A percentile compares a stretch with the other conserved stretches of the same genome.
Conservation (phyloP, 2,113 vertebrate genomes). For the Melanerpes aurifrons region DNA sequence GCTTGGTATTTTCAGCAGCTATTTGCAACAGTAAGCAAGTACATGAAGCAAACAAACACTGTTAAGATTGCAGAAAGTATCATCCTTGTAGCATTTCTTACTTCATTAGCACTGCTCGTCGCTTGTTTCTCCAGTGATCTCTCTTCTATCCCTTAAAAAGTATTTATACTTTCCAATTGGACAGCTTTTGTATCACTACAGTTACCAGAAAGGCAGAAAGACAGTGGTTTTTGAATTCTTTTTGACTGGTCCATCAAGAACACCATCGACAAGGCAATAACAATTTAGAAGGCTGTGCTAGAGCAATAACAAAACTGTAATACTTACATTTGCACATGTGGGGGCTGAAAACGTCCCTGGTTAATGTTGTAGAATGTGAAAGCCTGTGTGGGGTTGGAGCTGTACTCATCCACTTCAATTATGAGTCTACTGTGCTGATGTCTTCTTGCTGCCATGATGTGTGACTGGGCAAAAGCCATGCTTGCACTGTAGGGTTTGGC, state of each 20-base stretch:
- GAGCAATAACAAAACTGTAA: constrained; percentile 15
- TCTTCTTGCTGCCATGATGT: constrained; percentile 90
- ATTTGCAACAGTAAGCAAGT: not conserved
- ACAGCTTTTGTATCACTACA: not conserved
- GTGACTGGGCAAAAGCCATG: constrained; percentile 96
- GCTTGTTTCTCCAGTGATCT: not conserved
- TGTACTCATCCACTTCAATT: constrained; percentile 96
- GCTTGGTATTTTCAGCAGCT: not conserved
- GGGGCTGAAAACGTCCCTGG: constrained; percentile 97
- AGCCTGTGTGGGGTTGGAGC: constrained; percentile 96
- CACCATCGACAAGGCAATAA: constrained; percentile 18
- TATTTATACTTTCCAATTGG: not conserved
- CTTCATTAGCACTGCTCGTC: not conserved
- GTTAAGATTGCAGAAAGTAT: not conserved
- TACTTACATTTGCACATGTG: constrained; percentile 96
- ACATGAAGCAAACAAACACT: constrained; percentile 30
- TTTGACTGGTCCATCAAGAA: constrained; percentile 21
- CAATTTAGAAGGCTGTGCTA: constrained; percentile 12
- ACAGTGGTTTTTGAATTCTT: not conserved
- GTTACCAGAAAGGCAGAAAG: constrained; percentile 23
- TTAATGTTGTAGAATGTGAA: constrained; percentile 99
- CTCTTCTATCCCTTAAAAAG: constrained; percentile 1
- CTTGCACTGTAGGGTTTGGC: constrained; percentile 33
- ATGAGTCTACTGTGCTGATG: constrained; percentile 86
- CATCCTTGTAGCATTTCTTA: not conserved